These are phyloP conservation scores for Leucophenga maculata DNA, from an alignment of 2,888 invertebrate genomes.

Conservation along the genomic window DNA sequence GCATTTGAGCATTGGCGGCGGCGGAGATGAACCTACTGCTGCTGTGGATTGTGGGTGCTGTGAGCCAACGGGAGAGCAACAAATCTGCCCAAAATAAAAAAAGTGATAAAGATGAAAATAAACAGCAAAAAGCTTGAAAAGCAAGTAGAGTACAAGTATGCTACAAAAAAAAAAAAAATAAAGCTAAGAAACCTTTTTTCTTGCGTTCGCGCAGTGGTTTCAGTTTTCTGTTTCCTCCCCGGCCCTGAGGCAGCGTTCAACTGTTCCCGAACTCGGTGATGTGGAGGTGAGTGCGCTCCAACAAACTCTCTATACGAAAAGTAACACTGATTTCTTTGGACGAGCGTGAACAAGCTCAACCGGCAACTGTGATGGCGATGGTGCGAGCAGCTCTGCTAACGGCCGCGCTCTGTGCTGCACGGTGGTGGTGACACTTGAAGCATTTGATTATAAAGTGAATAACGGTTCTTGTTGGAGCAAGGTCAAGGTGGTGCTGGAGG, in stretches of 20 bases:
- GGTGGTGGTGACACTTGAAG: no score
- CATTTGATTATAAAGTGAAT: no score
- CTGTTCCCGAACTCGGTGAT: conserved; percentile 6
- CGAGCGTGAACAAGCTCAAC: no score
- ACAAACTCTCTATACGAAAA: conserved; percentile 39
- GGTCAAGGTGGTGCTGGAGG: no score
- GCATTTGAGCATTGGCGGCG: neutral
- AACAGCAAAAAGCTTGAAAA: neutral
- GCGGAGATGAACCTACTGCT: neutral
- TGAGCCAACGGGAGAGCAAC: neutral
- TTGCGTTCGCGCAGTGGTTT: neutral
- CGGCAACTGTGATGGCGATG: no score
- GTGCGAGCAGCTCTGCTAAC: no score
- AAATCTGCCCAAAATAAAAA: neutral
- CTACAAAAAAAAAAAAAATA: neutral
- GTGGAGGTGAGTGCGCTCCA: neutral
- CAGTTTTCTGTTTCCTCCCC: conserved; percentile 9
- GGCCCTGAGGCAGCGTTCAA: neutral
- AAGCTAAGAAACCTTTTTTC: conserved; percentile 2
- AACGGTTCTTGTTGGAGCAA: no score
- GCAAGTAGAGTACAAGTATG: neutral
- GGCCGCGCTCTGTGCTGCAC: no score
- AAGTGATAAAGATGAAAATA: neutral
- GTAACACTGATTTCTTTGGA: conserved; percentile 37
- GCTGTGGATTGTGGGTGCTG: no score